Evolutionary conservation across 2,113 vertebrate genomes (phyloP).

Genomic region (Platysteira castanea): DNA sequence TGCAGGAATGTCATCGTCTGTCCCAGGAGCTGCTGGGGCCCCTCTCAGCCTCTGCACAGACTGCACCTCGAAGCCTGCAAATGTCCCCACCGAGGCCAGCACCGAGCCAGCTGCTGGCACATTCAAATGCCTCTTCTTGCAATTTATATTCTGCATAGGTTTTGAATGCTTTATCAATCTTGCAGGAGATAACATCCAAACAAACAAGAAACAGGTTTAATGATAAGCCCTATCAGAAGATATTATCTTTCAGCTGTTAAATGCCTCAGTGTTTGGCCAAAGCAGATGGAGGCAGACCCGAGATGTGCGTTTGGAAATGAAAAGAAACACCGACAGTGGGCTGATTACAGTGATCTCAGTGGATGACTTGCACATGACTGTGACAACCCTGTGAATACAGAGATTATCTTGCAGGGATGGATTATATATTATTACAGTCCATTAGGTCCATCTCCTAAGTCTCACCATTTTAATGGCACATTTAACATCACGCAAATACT

Average conservation of each 20-base stretch:
- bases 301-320: constrained; percentile 35
- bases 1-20: not conserved
- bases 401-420: not conserved
- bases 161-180: constrained; percentile 59
- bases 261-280: constrained; percentile 6
- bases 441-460: not conserved
- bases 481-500: not conserved
- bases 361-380: not conserved
- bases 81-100: not conserved
- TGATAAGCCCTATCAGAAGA: constrained; percentile 35
- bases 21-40: not conserved
- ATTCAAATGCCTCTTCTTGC: constrained; percentile 28
- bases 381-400: not conserved
- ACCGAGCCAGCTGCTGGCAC: not conserved
- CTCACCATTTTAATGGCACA: not conserved
- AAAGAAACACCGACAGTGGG: constrained; percentile 7
- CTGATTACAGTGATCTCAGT: not conserved
- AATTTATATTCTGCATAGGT: constrained; percentile 28
- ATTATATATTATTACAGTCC: not conserved
- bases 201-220: constrained; percentile 31
- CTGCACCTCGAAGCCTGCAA: not conserved
- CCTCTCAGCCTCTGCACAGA: not conserved
- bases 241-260: constrained; percentile 30
- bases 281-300: constrained; percentile 26
- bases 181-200: constrained; percentile 22